phyloP scores from a whole-genome alignment of 1,140 invertebrate genomes.

The Triops cancriformis region DNA sequence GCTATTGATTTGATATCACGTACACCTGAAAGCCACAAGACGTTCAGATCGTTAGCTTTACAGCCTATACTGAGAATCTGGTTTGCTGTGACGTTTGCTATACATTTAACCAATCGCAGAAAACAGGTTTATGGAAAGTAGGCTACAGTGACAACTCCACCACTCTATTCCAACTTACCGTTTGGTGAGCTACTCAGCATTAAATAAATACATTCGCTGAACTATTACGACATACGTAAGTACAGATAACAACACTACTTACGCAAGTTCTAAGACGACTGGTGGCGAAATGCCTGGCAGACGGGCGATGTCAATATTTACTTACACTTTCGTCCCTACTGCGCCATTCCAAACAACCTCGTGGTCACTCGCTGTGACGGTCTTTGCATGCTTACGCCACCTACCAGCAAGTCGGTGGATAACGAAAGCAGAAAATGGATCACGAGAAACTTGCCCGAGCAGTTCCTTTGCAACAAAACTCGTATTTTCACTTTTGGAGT shows the following conservation, averaged over 20 bases:
- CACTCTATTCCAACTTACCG: not conserved
- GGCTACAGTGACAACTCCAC: not conserved
- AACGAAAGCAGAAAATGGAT: not conserved
- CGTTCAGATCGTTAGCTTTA: not conserved
- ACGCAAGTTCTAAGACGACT: not conserved
- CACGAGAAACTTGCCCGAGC: not conserved
- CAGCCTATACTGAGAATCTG: not conserved
- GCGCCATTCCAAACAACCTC: constrained; percentile 3
- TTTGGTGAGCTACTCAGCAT: not conserved
- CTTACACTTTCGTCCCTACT: not conserved
- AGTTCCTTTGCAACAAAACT: too few species aligned
- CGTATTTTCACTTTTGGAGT: too few species aligned
- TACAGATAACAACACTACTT: not conserved
- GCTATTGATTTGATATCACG: not conserved
- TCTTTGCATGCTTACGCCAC: not conserved
- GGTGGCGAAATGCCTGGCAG: not conserved
- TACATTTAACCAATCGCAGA: not conserved
- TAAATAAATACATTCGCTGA: too few species aligned
- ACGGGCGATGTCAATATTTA: not conserved
- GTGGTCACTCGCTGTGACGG: not conserved
- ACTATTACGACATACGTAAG: not conserved
- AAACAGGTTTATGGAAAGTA: constrained; percentile 7
- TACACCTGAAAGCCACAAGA: not conserved
- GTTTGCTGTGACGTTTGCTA: not conserved
- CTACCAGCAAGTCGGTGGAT: not conserved